phyloP scores from a whole-genome alignment of 2,888 invertebrate species.

The Pterostichus niger region DNA sequence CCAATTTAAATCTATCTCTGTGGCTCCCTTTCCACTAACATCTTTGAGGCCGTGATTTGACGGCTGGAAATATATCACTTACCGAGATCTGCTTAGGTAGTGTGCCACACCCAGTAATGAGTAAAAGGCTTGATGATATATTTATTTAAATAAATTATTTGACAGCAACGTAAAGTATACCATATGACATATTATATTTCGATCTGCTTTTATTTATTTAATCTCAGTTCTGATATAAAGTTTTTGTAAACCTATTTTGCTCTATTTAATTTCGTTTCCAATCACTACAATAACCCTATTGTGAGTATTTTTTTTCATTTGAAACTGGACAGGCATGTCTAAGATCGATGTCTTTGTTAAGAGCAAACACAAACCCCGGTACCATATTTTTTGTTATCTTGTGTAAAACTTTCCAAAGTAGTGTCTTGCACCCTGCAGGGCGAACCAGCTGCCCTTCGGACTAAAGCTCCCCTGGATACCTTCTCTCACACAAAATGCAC shows the following conservation, averaged over 20 bases:
- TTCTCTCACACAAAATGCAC: conserved; percentile 46
- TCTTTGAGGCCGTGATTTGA: no score
- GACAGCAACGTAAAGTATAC: no score
- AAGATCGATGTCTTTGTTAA: conserved; percentile 53
- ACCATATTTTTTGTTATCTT: conserved; percentile 38
- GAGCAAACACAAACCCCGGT: neutral
- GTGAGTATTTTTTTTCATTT: conserved; percentile 10
- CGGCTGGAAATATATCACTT: no score
- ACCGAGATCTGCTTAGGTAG: no score
- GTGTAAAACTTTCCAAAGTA: conserved; percentile 56
- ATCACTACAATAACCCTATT: conserved; percentile 10
- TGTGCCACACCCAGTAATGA: no score
- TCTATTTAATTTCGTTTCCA: conserved; percentile 17
- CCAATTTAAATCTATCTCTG: no score
- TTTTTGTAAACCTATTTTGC: conserved; percentile 18
- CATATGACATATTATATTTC: no score
- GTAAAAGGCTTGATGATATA: no score
- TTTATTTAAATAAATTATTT: no score
- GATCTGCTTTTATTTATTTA: no score
- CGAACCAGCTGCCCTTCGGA: conserved; percentile 18
- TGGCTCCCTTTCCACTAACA: no score
- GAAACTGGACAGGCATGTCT: conserved; percentile 24
- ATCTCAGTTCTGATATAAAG: neutral
- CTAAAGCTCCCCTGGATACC: conserved; percentile 16
- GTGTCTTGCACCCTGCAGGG: conserved; percentile 22